phyloP scores from a whole-genome alignment of 2,797 vertebrate genomes.

The Todus mexicanus region DNA sequence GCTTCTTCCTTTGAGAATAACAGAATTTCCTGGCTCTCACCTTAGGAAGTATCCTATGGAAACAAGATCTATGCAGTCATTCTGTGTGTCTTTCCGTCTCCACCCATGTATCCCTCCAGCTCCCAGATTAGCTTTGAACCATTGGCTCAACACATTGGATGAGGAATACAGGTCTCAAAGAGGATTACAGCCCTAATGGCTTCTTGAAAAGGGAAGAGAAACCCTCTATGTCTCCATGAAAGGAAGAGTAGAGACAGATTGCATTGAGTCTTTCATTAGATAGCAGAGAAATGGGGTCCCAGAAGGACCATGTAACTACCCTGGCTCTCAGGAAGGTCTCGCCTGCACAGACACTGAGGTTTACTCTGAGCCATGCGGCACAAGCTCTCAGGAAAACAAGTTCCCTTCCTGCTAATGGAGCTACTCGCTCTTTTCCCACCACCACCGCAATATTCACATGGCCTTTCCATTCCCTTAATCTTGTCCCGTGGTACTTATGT shows the following conservation, averaged over 20 bases:
- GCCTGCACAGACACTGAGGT: background rate
- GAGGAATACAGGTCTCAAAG: background rate
- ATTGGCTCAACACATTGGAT: background rate
- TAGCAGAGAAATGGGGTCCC: background rate
- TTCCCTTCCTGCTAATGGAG: background rate
- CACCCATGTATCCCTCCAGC: background rate
- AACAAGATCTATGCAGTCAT: background rate
- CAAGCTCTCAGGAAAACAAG: background rate
- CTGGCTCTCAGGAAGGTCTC: background rate
- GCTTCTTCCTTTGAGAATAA: background rate
- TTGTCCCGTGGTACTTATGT: accelerated
- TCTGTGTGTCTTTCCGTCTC: background rate
- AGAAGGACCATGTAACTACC: background rate
- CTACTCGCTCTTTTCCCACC: background rate
- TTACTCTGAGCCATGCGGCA: background rate
- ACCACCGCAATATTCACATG: background rate
- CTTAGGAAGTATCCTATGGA: background rate
- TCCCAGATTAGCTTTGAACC: background rate
- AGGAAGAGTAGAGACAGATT: background rate
- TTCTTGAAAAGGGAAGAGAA: background rate
- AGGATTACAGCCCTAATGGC: background rate
- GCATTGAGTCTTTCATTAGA: background rate
- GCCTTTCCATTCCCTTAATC: background rate
- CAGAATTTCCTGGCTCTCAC: constrained; percentile 41
- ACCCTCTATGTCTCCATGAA: background rate